Evolutionary conservation across 2,888 invertebrate species (phyloP), one percentile per base, ranked within the genome.

Genomic region (Bombylius discolor): DNA sequence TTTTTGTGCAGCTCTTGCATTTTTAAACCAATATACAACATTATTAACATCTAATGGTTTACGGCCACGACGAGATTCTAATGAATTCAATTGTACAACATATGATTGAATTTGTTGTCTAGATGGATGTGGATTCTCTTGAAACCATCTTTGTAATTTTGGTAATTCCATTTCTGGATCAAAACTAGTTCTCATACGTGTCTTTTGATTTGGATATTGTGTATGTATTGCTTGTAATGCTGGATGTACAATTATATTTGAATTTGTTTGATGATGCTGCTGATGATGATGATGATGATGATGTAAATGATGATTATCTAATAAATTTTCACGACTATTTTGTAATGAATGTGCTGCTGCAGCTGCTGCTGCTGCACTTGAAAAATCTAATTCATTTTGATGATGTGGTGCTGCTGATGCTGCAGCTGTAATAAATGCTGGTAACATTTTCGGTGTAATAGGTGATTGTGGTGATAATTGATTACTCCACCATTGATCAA

Each of bases 21-120:
- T 97, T 72, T 97, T 96, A 76, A 99, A 99, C 93, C 93, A 93
- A 68, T 93, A 93, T 14, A 95, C 94, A 14, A 96, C 94, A 69
- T 96, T 96, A 68, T 94, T 94, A 5, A 96, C 87, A 73, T 97
- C 96, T 53, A 97, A 77, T 0, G 95, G 95, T 68, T 96, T 94
- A 51, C 96, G 80, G 1, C 95, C 96, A 53, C 91, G 81, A 47
- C 97, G 81, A 52, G 95, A 96, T 68, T 95, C 94, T 61, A 96
- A 76, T 58, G 85, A 84, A 71, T 99, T 99, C 62, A 99, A 77
- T 69, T 95, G 94, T 64, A 89, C 85, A 56, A 98, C 92, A 74
- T 95, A 98, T 62, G 92, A 89, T 65, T 95, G 92, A 69, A 99
- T 95, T 76, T 96, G 96, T 67, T 96, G 93, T 54, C 97, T 80